Base-by-base conservation (phyloP, 2,797 vertebrate species). In the Smutsia gigantea region DNA sequence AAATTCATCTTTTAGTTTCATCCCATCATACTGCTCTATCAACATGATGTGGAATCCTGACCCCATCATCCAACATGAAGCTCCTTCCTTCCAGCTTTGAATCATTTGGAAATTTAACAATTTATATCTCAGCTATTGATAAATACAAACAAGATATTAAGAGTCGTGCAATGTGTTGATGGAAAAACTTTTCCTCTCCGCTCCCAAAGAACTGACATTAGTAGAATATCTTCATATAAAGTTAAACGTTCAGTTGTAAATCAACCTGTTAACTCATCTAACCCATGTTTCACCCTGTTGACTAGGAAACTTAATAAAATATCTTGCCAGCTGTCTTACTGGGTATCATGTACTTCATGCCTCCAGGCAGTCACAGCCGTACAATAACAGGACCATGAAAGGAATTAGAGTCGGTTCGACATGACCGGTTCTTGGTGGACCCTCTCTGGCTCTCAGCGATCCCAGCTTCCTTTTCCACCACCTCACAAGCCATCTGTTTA, bases 241-340 rank as follows among this genome's bases (percentile, higher is more conserved):
- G 90, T 88, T 85, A 95, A 87, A 89, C 31, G 61, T 17, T 86
- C 34, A 23, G 42, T 81, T 93, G 87, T 39, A 93, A 97, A 84
- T 94, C 63, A 86, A 59, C 64, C 66, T 87, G 42, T 27, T 93
- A 88, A 83, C 63, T 85, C 57, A 91, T 69, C 29, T 51, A 93
- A 66, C 11, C 63, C 51, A 66, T 15, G 19, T 34, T 95, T 94
- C 77, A 13, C 25, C 77, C 42, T 68, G 15, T 86, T 86, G 59
- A 83, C 82, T n/a, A 46, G 4, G 23, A 11, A 69, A 14, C 39
- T 82, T 29, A 53, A 78, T 88, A 90, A 94, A 94, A 83, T 68
- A 91, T 83, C 81, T 95, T 57, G 25, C 88, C 72, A 93, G 90
- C 75, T 42, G 12, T 59, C 90, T 93, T 87, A 10, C 66, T 92